These are phyloP conservation scores for Ariolimax columbianus DNA, from an alignment of 2,888 invertebrate species.

Conservation along the genomic window DNA sequence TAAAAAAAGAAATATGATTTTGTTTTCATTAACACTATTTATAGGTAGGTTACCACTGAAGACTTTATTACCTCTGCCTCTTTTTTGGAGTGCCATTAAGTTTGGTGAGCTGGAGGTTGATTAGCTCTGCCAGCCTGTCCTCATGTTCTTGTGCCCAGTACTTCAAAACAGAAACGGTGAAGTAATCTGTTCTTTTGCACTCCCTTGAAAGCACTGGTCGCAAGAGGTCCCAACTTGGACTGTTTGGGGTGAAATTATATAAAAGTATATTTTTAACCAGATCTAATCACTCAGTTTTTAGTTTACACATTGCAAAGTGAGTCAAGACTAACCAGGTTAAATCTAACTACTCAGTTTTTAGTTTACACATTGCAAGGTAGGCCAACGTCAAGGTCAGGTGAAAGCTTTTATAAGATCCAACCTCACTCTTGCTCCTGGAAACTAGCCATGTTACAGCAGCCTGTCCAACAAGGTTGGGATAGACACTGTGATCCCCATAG, in stretches of 20 bases:
- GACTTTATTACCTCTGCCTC: conserved; percentile 81
- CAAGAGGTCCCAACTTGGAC: conserved; percentile 90
- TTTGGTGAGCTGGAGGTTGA: conserved; percentile 79
- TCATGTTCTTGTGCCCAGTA: conserved; percentile 96
- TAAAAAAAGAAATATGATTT: neutral
- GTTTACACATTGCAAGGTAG: too few species aligned
- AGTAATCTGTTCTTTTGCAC: conserved; percentile 85
- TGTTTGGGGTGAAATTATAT: conserved; percentile 63
- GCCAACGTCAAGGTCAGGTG: too few species aligned
- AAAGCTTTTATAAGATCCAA: too few species aligned
- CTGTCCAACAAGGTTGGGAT: too few species aligned
- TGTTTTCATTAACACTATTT: too few species aligned
- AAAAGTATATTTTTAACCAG: too few species aligned
- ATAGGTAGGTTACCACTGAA: neutral
- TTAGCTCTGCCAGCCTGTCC: conserved; percentile 84
- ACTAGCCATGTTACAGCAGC: too few species aligned
- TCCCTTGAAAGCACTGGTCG: conserved; percentile 86
- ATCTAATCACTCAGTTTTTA: neutral
- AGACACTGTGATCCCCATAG: too few species aligned
- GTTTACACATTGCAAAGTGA: neutral
- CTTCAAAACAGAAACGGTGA: conserved; percentile 93
- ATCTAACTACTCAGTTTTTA: too few species aligned
- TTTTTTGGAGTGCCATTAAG: conserved; percentile 90
- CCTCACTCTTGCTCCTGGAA: too few species aligned
- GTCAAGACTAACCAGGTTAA: neutral